Base-by-base conservation (phyloP, 2,888 invertebrate genomes). In the Cerastis leucographa region DNA sequence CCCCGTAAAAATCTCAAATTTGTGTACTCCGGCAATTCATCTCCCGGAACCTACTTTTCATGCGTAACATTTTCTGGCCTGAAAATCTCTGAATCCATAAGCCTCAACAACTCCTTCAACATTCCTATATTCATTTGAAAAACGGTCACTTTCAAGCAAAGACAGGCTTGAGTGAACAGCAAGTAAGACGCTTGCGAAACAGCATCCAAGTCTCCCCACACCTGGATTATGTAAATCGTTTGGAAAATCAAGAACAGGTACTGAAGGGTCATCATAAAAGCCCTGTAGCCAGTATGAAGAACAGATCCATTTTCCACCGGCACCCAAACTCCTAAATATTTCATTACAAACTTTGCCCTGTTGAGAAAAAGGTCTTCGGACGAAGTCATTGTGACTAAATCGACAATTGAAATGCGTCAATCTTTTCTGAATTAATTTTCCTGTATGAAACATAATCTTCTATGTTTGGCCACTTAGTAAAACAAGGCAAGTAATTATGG, bases 161-260 rank as follows among this genome's bases (percentile, higher is more conserved):
- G 91, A 78, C 95, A 94, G 2, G 96, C 95, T 78, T 96, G 95
- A 0, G 96, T 96, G 81, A 96, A 96, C 6, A 95, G 84, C 69
- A 96, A 71, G 59, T 96, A 95, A 0, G 93, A 95, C 0, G 96
- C 94, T 75, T 96, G 94, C 0, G 94, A 95, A 0, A 96, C 93
- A 1, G 95, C 95, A 46, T 94, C 96, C 61, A 96, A 87, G 59
- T 96, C 94, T 0, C 96, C 96, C 94, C 95, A 95, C 2, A 95
- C 95, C 86, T 94, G 92, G 9, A 92, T 65, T 25, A 96, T 95
- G 78, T 94, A 95, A 78, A 96, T 91, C 0, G 91, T 87, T 92
- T 96, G 96, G 78, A 96, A 96, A 44, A 94, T 71, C 40, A 96
- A 82, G 87, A 96, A 96, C 69, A 93, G 83, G 81, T 93, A 94